Evolutionary conservation across 2,888 invertebrate genomes (phyloP), one percentile per base, ranked within the genome.

Genomic region (Lamproptera curius): DNA sequence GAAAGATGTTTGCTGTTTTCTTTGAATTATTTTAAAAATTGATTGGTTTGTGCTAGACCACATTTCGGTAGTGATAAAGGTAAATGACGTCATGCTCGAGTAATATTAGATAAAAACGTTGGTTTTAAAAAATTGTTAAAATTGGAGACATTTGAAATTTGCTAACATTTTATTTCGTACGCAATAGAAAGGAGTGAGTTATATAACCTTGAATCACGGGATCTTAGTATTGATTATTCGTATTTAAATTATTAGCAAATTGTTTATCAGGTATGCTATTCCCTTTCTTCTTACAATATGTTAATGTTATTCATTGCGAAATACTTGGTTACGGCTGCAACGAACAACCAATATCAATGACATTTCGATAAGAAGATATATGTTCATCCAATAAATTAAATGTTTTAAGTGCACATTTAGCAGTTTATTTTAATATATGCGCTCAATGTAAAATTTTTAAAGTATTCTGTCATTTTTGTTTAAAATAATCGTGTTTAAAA

Each of bases 141-240:
- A 40, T 47, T 54, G 54, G 58, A 52, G 51, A 56, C 58, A 57
- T 61, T 53, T 52, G 37, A 52, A 51, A 48, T 58, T 42, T 67
- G 61, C 60, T 62, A 65, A 61, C 61, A 63, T 64, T 65, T 61
- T 55, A 67, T 67, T 73, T 66, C 60, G 59, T 66, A 62, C 59
- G 64, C 62, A 67, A 67, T 70, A 71, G 70, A 77, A 78, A 73
- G 71, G 68, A 77, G 76, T 70, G 76, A 73, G 82, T 87, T 87
- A 87, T 77, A 85, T 87, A 87, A 87, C 87, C 87, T 87, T 87
- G 86, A 86, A 85, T 86, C 86, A 85, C 86, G 83, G 76, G 85
- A 84, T 77, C 74, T 70, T 61, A 67, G 73, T 84, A 83, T 81
- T 81, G 83, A 85, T 85, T 70, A 75, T 60, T 63, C 58, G 41